Evolutionary conservation across 2,888 invertebrate species (phyloP), one percentile per base, ranked within the genome.

Genomic region (Tuberolachnus salignus): DNA sequence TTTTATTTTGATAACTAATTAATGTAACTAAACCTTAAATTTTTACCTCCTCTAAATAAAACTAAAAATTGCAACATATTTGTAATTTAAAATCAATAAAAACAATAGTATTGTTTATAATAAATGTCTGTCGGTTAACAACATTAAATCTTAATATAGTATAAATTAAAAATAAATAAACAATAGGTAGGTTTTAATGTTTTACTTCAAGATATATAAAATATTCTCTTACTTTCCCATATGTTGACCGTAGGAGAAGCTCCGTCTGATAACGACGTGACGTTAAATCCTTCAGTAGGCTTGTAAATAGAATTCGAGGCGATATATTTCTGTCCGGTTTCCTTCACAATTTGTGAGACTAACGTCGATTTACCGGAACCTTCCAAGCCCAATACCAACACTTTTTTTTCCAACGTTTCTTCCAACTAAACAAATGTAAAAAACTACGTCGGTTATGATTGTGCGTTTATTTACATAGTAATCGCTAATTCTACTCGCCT

Each of bases 331-430:
- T 67, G 78, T 69, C 69, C 67, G 1, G 61, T 46, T 51, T 75
- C 80, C 16, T 67, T 75, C 1, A 75, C 74, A 53, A 80, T 78
- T 63, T 80, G 80, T 44, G 74, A 84, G 82, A 86, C 84, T 19
- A 86, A 83, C 3, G 86, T 85, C 8, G 86, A 86, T 82, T 86
- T 86, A 55, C 86, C 86, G 61, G 86, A 84, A 42, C 84, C 84
- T 74, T 85, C 84, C 82, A 86, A 82, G 4, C 86, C 86, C 80
- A 86, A 82, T 4, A 86, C 84, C 8, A 86, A 82, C 4, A 86
- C 84, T 81, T 85, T 84, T 72, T 84, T 84, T 80, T 86, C 86
- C 16, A 85, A 84, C 69, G 82, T 85, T 70, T 86, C 86, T 81
- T 86, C 86, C 73, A 86, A 83, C 86, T 86, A 80, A 73, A 73